Evolutionary conservation across 2,888 invertebrate species (phyloP).

Genomic region (Petrolisthes cinctipes): DNA sequence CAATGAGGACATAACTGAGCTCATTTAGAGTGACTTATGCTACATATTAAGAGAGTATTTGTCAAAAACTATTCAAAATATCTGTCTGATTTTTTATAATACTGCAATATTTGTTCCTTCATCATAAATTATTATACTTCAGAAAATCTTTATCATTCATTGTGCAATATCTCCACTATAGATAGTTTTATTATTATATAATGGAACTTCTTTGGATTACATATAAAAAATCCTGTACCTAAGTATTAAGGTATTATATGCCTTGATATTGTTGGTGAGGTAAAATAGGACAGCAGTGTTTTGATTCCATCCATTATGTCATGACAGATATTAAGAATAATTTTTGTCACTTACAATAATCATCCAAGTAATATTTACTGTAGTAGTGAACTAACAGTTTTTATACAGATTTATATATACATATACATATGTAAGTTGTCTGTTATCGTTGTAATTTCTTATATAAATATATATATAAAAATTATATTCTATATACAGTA

Average conservation of each 20-base stretch:
- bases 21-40: neutral
- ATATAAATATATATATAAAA: constrained; percentile 11
- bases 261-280: too few species aligned
- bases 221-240: too few species aligned
- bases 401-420: constrained; percentile 26
- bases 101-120: too few species aligned
- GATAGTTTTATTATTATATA: too few species aligned
- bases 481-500: neutral
- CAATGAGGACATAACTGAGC: neutral
- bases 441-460: constrained; percentile 31
- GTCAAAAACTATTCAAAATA: neutral
- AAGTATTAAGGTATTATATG: too few species aligned
- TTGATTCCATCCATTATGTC: too few species aligned
- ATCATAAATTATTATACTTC: too few species aligned
- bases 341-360: neutral
- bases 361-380: neutral
- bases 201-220: too few species aligned
- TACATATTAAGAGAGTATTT: neutral
- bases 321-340: neutral
- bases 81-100: neutral
- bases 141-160: too few species aligned
- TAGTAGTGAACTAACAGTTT: constrained; percentile 23
- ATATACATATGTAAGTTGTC: constrained; percentile 29
- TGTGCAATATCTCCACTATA: too few species aligned
- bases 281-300: too few species aligned